Evolutionary conservation across 2,797 vertebrate genomes (phyloP), one percentile per base, ranked within the genome.

Genomic region (Babyrousa celebensis): DNA sequence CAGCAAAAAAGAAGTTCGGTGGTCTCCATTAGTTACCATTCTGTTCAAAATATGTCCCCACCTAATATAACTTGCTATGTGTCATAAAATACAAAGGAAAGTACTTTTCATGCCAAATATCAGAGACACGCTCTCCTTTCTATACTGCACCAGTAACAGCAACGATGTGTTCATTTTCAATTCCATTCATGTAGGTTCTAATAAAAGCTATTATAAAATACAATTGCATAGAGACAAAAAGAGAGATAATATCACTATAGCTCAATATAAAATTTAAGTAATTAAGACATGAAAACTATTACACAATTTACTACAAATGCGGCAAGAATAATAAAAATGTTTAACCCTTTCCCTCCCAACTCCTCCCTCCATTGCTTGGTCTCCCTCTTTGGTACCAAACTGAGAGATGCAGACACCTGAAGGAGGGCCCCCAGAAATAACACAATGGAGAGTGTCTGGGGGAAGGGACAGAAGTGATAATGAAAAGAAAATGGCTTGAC

Each of bases 251-350:
- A 99, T 99, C 99, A 98, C 98, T 98, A 98, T 98, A 98, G 98
- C 98, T 98, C 98, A 98, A 99, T 99, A 98, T 99, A 99, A 99
- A 99, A 99, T 99, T 98, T 99, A 99, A 99, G 98, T 99, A 99
- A 99, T 99, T 99, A 99, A 99, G 98, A 99, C 98, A 98, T 99
- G 98, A 99, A 99, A 99, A 99, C 98, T 98, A 98, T 99, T 98
- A 99, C 98, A 98, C 98, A 99, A 98, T 99, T 99, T 99, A 98
- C 98, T 98, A 98, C 98, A 96, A 98, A 98, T 98, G 98, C 96
- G 92, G 97, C 89, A 95, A 96, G 99, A 99, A 99, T 98, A 98
- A 98, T 98, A 98, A 99, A 98, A 98, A 98, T 43, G 54, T 90
- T 99, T 99, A 98, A 99, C 98, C 62, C 94, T 97, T 98, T 97